Evolutionary conservation across 2,797 vertebrate genomes (phyloP), one percentile per base, ranked within the genome.

Genomic region (Pitangus sulphuratus): DNA sequence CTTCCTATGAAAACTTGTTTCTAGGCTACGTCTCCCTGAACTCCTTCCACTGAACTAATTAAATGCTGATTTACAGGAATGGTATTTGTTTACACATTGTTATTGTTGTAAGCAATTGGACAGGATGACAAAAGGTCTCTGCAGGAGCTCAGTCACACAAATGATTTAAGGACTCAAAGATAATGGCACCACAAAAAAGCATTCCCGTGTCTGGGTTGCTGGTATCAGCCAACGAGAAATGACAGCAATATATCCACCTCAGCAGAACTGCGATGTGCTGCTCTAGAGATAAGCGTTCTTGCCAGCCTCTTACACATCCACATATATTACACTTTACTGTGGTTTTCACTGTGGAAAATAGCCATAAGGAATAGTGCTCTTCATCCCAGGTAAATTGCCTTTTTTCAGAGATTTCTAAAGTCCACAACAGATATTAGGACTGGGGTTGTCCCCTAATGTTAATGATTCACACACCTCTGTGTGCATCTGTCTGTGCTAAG

Each of bases 21-120:
- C 84, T 78, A 91, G 56, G 81, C 58, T 91, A 28, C 9, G 1
- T 84, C 28, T 81, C 45, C 12, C 75, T 40, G 28, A 72, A 89
- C 18, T 84, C 40, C 69, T 96, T 95, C 83, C 75, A 76, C 60
- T 45, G 44, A 93, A 84, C 42, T 47, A 65, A 82, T 87, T 68
- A 89, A 83, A 95, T n/a, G 65, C 21, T 91, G 77, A 87, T 94
- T 97, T 95, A 78, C 72, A 90, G 40, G 72, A 92, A 84, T 68
- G 35, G 77, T 53, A 74, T 95, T 96, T 93, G 53, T 93, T 91
- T 90, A 58, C 44, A 64, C 40, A 21, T 66, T 2, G 9, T 76
- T 93, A 42, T 40, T 90, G 42, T 75, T 93, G 30, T 80, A 83
- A 72, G 68, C 8, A n/a, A 48, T 75, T 13, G 12, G 42, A 72